Conservation (phyloP, 2,797 vertebrate species). For the Aphelocoma californica region DNA sequence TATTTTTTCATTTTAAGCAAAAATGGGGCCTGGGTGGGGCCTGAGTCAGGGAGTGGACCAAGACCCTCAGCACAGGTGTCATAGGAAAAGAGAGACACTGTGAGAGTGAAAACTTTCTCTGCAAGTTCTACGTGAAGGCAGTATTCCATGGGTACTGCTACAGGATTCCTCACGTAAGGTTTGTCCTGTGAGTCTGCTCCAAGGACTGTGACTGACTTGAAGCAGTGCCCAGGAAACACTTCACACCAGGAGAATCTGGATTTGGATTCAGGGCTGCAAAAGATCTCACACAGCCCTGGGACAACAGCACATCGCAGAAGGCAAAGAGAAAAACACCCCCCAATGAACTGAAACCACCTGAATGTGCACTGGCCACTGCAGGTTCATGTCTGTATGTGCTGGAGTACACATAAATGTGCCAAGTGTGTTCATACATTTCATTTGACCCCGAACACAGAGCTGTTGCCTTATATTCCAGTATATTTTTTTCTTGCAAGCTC, state of each 20-base stretch:
- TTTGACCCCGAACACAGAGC: background rate
- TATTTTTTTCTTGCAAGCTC: background rate
- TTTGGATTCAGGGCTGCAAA: background rate
- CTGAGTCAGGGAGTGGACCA: accelerated
- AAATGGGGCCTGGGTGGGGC: background rate
- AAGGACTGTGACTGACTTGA: background rate
- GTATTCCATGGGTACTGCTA: background rate
- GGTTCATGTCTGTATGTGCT: background rate
- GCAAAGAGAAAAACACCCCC: background rate
- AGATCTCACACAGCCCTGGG: background rate
- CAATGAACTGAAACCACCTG: background rate
- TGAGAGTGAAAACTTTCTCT: background rate
- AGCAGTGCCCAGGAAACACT: background rate
- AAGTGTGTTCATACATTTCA: background rate
- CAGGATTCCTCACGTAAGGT: background rate
- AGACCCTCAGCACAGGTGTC: accelerated
- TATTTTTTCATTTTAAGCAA: background rate
- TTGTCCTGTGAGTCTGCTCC: accelerated
- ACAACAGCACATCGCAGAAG: background rate
- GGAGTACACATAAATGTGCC: no score
- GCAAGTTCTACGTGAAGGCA: accelerated
- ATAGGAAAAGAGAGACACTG: accelerated
- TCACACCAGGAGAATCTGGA: background rate
- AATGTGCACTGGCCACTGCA: background rate
- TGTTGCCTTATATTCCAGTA: background rate